Percentiles rank a stretch among this genome's conserved stretches.
These are phyloP conservation scores for Mylabris sibirica DNA, from an alignment of 2,888 invertebrate species.

Conservation along the genomic window DNA sequence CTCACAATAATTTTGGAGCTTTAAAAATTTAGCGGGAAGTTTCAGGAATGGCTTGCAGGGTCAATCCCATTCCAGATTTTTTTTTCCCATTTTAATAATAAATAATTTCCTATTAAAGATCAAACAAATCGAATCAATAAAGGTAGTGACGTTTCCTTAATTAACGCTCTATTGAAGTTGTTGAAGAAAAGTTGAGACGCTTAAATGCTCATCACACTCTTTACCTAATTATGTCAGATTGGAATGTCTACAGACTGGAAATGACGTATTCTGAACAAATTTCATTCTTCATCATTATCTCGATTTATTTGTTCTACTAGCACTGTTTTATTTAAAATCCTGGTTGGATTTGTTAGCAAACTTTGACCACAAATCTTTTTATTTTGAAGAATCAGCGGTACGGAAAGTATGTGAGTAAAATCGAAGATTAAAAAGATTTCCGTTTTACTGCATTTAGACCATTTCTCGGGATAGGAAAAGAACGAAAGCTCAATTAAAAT, in stretches of 20 bases:
- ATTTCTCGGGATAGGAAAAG: too few species aligned
- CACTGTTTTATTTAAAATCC: conserved; percentile 1
- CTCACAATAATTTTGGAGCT: too few species aligned
- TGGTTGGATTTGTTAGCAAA: conserved; percentile 10
- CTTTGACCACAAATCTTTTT: neutral
- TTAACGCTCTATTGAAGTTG: neutral
- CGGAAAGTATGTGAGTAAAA: neutral
- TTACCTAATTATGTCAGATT: neutral
- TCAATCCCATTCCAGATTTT: too few species aligned
- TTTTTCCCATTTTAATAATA: too few species aligned
- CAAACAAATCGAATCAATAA: conserved; percentile 17
- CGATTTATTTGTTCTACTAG: too few species aligned
- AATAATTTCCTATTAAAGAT: neutral
- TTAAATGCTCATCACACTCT: neutral
- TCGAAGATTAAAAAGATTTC: too few species aligned
- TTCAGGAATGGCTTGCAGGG: too few species aligned
- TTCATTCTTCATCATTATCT: conserved; percentile 5
- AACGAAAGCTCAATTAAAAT: neutral
- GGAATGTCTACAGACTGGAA: neutral
- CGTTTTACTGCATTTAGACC: neutral
- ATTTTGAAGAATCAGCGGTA: neutral
- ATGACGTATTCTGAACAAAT: neutral
- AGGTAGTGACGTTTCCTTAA: neutral
- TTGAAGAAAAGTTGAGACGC: neutral
- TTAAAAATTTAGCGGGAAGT: too few species aligned